Percentiles rank a stretch among this genome's conserved stretches.
phyloP scores from a whole-genome alignment of 2,888 invertebrate genomes.

The Cataglyphis altisquamis region DNA sequence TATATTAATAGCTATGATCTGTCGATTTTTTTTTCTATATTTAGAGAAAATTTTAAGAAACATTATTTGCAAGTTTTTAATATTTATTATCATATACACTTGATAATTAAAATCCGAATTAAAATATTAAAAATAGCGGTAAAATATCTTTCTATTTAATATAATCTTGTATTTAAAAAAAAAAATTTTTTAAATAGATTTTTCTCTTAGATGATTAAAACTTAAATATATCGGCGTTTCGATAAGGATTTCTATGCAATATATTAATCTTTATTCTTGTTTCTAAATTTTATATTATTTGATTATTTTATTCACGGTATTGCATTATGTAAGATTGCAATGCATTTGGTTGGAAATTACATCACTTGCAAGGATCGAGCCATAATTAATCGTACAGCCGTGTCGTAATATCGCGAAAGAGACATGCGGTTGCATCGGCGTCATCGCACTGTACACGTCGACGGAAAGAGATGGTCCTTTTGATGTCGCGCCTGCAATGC shows the following conservation, averaged over 20 bases:
- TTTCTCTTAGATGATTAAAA: not conserved
- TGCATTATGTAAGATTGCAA: constrained; percentile 63
- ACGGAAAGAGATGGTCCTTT: constrained; percentile 77
- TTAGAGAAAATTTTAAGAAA: constrained; percentile 1
- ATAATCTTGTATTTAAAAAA: not conserved
- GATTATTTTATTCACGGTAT: constrained; percentile 66
- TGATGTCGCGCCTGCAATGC: constrained; percentile 77
- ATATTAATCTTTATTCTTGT: constrained; percentile 10
- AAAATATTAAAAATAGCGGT: not conserved
- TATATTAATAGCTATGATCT: constrained; percentile 21
- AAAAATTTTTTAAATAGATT: not conserved
- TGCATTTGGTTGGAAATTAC: constrained; percentile 65
- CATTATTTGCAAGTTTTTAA: not conserved
- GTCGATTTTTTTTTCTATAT: constrained; percentile 10
- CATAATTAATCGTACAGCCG: constrained; percentile 77
- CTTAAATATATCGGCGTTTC: not conserved
- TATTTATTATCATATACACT: not conserved
- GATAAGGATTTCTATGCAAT: not conserved
- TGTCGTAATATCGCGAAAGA: constrained; percentile 78
- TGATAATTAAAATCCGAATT: not conserved
- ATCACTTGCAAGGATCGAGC: constrained; percentile 48
- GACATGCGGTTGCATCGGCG: constrained; percentile 72
- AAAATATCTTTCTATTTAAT: not conserved
- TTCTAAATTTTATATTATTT: constrained; percentile 59
- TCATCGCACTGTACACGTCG: constrained; percentile 76